A percentile compares a stretch with the other conserved stretches of the same genome.
These are phyloP conservation scores for Ophion obscuratus DNA, from an alignment of 2,888 invertebrate genomes.

Conservation along the genomic window DNA sequence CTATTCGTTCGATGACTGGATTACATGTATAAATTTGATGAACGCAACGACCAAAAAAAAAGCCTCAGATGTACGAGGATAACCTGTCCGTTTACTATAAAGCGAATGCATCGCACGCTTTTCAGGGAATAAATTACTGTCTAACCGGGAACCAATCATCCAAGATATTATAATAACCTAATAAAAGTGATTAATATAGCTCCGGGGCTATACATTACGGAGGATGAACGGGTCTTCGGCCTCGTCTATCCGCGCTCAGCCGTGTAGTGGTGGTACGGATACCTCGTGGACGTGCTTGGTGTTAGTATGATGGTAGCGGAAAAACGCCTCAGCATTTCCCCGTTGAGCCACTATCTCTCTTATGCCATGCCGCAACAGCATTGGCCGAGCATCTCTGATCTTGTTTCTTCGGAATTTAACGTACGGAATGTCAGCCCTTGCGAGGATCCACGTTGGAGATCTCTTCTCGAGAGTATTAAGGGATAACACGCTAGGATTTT, in stretches of 20 bases:
- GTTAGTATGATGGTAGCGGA: conserved; percentile 7
- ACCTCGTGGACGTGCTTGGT: background rate
- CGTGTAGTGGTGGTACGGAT: conserved; percentile 16
- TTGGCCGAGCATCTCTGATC: conserved; percentile 36
- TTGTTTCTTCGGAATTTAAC: conserved; percentile 48
- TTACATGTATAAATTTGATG: background rate
- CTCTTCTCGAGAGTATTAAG: conserved; percentile 11
- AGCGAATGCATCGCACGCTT: conserved; percentile 67
- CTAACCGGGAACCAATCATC: conserved; percentile 77
- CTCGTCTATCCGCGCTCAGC: conserved; percentile 39
- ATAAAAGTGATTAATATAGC: conserved; percentile 80
- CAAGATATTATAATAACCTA: conserved; percentile 80
- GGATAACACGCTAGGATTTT: too few relatives aligned
- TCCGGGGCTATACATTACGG: conserved; percentile 75
- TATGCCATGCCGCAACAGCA: conserved; percentile 35
- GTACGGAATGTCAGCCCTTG: conserved; percentile 34
- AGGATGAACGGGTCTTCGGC: conserved; percentile 42
- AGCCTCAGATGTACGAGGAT: background rate
- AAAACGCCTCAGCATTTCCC: conserved; percentile 37
- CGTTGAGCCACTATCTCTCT: conserved; percentile 30
- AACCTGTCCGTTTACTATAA: background rate
- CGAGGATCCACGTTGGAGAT: conserved; percentile 1
- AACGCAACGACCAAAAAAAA: background rate
- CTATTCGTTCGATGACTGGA: background rate
- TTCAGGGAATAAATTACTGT: conserved; percentile 78